Conservation (phyloP, 1,140 invertebrate genomes). For the Aphelenchoides avenae region DNA sequence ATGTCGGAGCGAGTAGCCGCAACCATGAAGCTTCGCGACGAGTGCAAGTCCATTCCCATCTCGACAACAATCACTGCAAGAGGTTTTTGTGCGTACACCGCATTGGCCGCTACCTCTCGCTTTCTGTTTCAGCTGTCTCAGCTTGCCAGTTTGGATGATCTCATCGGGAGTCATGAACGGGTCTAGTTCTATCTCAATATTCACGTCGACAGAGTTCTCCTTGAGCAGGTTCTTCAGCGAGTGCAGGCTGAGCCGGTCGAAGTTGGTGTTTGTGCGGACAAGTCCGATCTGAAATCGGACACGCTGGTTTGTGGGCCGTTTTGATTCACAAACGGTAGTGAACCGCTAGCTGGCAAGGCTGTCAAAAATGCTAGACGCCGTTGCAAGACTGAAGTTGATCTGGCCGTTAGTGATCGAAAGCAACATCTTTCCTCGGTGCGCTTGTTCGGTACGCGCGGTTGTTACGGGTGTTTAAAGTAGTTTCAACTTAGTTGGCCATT, state of each 20-base stretch:
- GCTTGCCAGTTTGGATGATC: conserved; percentile 42
- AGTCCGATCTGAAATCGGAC: conserved; percentile 34
- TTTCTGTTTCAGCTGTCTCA: conserved; percentile 30
- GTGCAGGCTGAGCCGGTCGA: conserved; percentile 42
- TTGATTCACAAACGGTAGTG: not conserved
- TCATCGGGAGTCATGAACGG: conserved; percentile 46
- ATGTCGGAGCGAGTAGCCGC: conserved; percentile 39
- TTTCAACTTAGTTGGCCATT: too few relatives aligned
- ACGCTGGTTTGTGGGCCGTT: not conserved
- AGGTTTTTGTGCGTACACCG: too few relatives aligned
- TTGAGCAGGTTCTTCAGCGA: conserved; percentile 46
- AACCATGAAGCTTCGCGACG: conserved; percentile 45
- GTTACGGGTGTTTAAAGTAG: too few relatives aligned
- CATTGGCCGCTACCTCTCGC: conserved; percentile 33
- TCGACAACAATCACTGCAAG: conserved; percentile 53
- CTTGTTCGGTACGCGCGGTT: too few relatives aligned
- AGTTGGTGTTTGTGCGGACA: conserved; percentile 29
- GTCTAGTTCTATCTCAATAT: conserved; percentile 44
- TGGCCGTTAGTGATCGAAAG: too few relatives aligned
- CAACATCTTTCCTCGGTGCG: too few relatives aligned
- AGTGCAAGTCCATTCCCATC: conserved; percentile 52
- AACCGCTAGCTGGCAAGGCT: too few relatives aligned
- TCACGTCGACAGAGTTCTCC: conserved; percentile 40
- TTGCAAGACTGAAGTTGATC: too few relatives aligned
- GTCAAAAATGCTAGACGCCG: too few relatives aligned